phyloP scores from a whole-genome alignment of 2,797 vertebrate genomes.

The Brachyrhaphis roseni region DNA sequence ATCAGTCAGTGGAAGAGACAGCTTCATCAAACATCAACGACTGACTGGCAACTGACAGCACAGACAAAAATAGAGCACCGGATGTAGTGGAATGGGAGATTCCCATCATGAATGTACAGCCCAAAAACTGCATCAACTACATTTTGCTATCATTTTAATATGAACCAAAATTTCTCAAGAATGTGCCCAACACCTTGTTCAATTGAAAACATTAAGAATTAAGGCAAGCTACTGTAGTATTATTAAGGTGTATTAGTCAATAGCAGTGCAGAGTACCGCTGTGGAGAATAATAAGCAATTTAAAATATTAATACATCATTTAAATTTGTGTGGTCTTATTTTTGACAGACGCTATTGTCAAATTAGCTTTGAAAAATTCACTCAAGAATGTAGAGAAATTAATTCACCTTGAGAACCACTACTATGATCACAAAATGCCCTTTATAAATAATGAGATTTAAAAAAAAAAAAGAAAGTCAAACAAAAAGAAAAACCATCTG shows the following conservation, averaged over 20 bases:
- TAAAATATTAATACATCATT: slow-evolving; percentile 10
- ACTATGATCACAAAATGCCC: slow-evolving; percentile 53
- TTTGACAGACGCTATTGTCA: slow-evolving; percentile 10
- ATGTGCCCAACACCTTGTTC: background rate
- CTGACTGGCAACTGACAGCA: slow-evolving; percentile 47
- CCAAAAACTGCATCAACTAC: background rate
- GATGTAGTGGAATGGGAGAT: background rate
- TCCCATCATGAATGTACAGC: background rate
- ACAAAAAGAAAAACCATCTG: slow-evolving; percentile 68
- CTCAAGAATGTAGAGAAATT: slow-evolving; percentile 50
- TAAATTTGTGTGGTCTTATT: background rate
- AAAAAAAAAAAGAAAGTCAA: slow-evolving; percentile 31
- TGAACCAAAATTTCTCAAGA: background rate
- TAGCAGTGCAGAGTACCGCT: background rate
- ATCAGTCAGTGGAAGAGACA: slow-evolving; percentile 61
- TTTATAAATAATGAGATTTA: slow-evolving; percentile 62
- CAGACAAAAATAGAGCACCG: background rate
- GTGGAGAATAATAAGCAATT: background rate
- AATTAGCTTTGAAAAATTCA: slow-evolving; percentile 37
- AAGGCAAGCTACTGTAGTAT: background rate
- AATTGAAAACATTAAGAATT: background rate
- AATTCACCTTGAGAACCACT: slow-evolving; percentile 58
- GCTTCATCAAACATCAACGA: slow-evolving; percentile 71
- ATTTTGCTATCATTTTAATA: background rate
- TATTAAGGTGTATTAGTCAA: background rate